A percentile compares a stretch with the other conserved stretches of the same genome.
Conservation (phyloP, 2,797 vertebrate genomes). For the Rhodeus uyekii region DNA sequence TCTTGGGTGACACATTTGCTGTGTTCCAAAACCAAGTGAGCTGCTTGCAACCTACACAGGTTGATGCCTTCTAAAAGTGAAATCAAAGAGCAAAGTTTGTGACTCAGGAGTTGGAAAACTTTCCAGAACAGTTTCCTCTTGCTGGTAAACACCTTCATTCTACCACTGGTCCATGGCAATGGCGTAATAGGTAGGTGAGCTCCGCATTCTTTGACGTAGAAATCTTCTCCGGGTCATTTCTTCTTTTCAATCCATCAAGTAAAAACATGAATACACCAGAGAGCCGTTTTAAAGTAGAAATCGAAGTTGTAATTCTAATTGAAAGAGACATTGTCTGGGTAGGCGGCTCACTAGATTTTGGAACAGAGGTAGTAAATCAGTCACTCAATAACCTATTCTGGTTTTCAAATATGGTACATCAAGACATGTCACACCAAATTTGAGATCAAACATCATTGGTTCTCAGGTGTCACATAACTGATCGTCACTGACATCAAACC, state of each 20-base stretch:
- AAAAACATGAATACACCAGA: neutral
- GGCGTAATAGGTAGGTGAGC: neutral
- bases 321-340: neutral
- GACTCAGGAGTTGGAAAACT: no score
- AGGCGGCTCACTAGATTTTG: neutral
- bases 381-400: neutral
- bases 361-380: no score
- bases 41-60: neutral
- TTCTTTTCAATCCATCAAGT: neutral
- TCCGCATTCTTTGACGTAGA: neutral
- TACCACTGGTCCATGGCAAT: neutral
- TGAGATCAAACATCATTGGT: neutral
- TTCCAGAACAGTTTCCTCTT: neutral
- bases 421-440: neutral
- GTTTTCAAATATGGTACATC: neutral
- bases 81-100: neutral
- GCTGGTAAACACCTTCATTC: neutral
- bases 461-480: neutral
- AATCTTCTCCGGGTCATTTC: neutral
- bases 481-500: neutral
- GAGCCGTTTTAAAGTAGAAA: neutral
- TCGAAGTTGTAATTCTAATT: neutral
- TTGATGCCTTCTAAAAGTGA: neutral
- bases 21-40: neutral
- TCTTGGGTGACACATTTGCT: neutral